Evolutionary conservation across 1,140 invertebrate genomes (phyloP), one percentile per base, ranked within the genome.

Genomic region (Anastatus disparis): DNA sequence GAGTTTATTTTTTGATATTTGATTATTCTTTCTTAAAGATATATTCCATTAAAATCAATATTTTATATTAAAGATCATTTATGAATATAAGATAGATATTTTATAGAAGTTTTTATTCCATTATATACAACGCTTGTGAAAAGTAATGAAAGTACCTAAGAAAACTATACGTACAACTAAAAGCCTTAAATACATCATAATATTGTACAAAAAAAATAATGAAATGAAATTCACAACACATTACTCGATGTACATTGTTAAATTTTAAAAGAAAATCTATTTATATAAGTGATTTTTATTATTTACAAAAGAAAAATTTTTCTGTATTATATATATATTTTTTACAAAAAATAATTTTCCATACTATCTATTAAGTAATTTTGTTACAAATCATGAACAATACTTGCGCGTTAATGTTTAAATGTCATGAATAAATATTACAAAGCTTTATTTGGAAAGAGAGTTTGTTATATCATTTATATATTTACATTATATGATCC

Each of bases 371-470:
- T 64, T 64, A 40, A 62, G 15, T 13, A 48, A 52, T 48, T 62
- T 10, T 48, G 42, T 62, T 62, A 48, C 0, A 48, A 35, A 24
- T 64, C 26, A 40, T 29, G 40, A n/a, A 65, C 29, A 50, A 35
- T 66, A 44, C 20, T 44, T 17, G 4, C n/a, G 35, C 40, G 62
- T 55, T 55, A 42, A 42, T 67, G 20, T 56, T 67, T 48, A 24
- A 46, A 46, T 1, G 13, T 40, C 12, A 22, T 6, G 35, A 58
- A 58, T 67, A 58, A 67, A 67, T 58, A 48, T 13, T 46, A 35
- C 55, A 50, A 58, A 67, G 46, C 35, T 55, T 15, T 35, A 55
- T 24, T 58, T 67, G 65, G 65, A 67, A 67, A 67, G 65, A 58
- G 55, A 59, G 55, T 58, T 58, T 35, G 24, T 24, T 17, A 48